These are phyloP conservation scores for Sebastes vulpes DNA, from an alignment of 2,797 vertebrate genomes.

Conservation along the genomic window DNA sequence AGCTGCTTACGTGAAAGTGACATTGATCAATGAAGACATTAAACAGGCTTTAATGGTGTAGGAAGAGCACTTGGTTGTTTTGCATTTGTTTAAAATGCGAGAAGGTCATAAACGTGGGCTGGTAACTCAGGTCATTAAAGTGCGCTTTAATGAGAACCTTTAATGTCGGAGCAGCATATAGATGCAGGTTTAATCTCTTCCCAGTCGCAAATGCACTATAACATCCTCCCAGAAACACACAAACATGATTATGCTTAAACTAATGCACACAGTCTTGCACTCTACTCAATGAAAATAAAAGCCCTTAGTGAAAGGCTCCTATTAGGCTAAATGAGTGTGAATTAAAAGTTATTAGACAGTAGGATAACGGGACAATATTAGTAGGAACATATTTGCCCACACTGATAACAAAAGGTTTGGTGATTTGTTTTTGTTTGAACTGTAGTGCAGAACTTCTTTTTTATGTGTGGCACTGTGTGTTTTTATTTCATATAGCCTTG, in stretches of 20 bases:
- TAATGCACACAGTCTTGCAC: conserved; percentile 22
- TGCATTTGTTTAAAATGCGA: conserved; percentile 70
- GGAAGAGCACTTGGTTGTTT: conserved; percentile 71
- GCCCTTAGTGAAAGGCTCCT: conserved; percentile 33
- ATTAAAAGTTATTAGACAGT: conserved; percentile 60
- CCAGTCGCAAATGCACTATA: conserved; percentile 12
- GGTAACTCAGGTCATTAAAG: conserved; percentile 68
- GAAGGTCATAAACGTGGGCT: conserved; percentile 73
- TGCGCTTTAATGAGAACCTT: conserved; percentile 64
- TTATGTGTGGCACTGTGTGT: neutral
- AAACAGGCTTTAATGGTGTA: conserved; percentile 75
- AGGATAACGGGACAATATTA: conserved; percentile 31
- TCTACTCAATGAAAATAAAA: conserved; percentile 49
- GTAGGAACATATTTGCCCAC: conserved; percentile 24
- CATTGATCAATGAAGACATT: conserved; percentile 83
- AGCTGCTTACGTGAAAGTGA: conserved; percentile 76
- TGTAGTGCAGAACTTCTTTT: neutral
- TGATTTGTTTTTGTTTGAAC: conserved; percentile 42
- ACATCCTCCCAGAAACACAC: conserved; percentile 11
- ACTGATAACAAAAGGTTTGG: conserved; percentile 35
- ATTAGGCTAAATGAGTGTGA: conserved; percentile 51
- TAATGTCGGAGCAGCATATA: conserved; percentile 43
- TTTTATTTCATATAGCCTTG: conserved; percentile 17
- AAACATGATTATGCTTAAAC: conserved; percentile 37
- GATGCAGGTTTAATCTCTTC: conserved; percentile 52